Evolutionary conservation across 2,797 vertebrate genomes (phyloP).

Genomic region (Phrynocephalus forsythii): DNA sequence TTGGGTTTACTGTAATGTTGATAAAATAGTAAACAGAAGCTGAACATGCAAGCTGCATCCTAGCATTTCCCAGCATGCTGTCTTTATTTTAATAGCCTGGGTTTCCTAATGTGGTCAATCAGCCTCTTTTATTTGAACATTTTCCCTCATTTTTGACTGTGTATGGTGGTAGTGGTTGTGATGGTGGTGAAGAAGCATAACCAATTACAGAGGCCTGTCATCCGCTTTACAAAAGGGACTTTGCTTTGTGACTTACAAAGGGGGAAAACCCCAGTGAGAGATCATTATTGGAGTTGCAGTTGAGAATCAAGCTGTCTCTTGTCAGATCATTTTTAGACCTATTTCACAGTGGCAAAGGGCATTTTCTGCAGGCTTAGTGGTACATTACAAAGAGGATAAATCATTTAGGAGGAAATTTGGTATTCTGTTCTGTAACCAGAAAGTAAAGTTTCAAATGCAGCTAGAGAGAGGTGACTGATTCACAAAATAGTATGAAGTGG

Average conservation of each 20-base stretch:
- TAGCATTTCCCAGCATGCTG: neutral
- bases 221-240: slow-evolving; percentile 29
- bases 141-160: neutral
- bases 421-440: slow-evolving; percentile 16
- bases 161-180: neutral
- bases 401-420: slow-evolving; percentile 36
- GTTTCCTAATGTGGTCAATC: neutral
- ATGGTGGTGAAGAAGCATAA: neutral
- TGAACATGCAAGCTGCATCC: neutral
- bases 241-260: neutral
- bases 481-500: slow-evolving; percentile 16
- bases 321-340: slow-evolving; percentile 32
- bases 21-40: neutral
- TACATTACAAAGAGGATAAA: slow-evolving; percentile 26
- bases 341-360: neutral
- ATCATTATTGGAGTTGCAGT: slow-evolving; percentile 18
- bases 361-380: slow-evolving; percentile 14
- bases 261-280: neutral
- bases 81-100: neutral
- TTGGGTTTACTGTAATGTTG: neutral
- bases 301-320: slow-evolving; percentile 34
- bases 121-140: slow-evolving; percentile 15
- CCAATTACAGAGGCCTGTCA: slow-evolving; percentile 18
- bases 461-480: slow-evolving; percentile 15
- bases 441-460: slow-evolving; percentile 33